Base-by-base conservation (phyloP, 2,797 vertebrate genomes). In the Pyrocephalus nanus region DNA sequence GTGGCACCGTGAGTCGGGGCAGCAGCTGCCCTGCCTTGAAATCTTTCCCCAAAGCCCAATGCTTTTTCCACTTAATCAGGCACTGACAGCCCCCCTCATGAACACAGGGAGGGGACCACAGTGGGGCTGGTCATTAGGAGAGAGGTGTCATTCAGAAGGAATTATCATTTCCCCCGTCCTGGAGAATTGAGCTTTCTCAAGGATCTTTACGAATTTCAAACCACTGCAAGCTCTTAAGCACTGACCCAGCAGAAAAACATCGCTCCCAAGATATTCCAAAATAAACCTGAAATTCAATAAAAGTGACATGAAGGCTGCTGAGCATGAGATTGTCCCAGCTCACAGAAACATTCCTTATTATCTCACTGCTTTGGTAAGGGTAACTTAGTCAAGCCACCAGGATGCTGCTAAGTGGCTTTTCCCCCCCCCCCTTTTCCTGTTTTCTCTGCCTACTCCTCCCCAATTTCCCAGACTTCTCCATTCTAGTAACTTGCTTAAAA, bases 191-290 rank as follows among this genome's bases (percentile, higher is more conserved):
- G 55, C 60, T 67, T 88, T 76, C 90, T 60, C 54, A 13, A 91
- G 62, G 79, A 92, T 32, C 1, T 0, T 48, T 69, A 78, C 0
- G 0, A 72, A 81, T 62, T 25, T 77, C 51, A 88, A 74, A 51
- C 51, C n/a, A 54, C 18, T 2, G 4, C 65, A 74, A 86, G 65
- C 65, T 79, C 64, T 70, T 40, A 61, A 87, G 89, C 48, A 23
- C 17, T 47, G 69, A 88, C 91, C 94, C 58, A 51, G 61, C 77
- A 50, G 89, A 77, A 95, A 86, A 80, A 20, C 20, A 77, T 30
- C 53, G 43, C 85, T 83, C 78, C 43, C 1, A 12, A 96, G 86
- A 75, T 55, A 72, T 23, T 95, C 70, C 82, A 94, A 95, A 95
- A 91, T 81, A 86, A 92, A 86, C 86, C 32, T 72, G 34, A 88